Conservation (phyloP, 2,113 vertebrate genomes). For the Cyrtonyx montezumae region DNA sequence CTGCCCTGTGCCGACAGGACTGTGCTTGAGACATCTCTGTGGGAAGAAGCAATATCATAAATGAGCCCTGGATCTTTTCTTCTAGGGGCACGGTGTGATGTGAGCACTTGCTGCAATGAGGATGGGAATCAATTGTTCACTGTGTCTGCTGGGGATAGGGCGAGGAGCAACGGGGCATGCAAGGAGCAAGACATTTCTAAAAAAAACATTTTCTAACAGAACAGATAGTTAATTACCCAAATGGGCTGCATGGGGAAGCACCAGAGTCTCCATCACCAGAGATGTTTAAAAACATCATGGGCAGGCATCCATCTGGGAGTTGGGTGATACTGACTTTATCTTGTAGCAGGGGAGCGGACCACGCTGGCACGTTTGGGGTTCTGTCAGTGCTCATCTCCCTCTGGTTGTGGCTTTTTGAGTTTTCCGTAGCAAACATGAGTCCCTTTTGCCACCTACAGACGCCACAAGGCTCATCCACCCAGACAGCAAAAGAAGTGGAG, state of each 20-base stretch:
- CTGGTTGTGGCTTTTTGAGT: neutral
- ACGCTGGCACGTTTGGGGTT: neutral
- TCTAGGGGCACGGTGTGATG: accelerated
- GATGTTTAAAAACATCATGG: neutral
- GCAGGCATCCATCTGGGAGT: neutral
- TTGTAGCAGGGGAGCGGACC: neutral
- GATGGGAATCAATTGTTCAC: neutral
- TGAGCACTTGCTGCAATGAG: accelerated
- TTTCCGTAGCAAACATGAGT: neutral
- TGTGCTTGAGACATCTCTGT: accelerated
- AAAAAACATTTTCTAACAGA: neutral
- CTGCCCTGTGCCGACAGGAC: neutral
- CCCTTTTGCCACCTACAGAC: neutral
- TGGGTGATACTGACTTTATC: neutral
- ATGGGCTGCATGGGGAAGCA: conserved; percentile 19
- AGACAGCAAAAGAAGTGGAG: neutral
- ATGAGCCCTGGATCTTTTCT: neutral
- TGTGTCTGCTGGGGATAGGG: neutral
- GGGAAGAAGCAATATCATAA: neutral
- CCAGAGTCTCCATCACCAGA: neutral
- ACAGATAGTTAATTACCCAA: conserved; percentile 49
- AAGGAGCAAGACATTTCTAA: conserved; percentile 25
- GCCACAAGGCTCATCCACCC: neutral
- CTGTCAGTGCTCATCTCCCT: neutral
- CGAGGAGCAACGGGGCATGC: neutral